Evolutionary conservation across 2,888 invertebrate species (phyloP).

Genomic region (Hirudinaria manillensis): DNA sequence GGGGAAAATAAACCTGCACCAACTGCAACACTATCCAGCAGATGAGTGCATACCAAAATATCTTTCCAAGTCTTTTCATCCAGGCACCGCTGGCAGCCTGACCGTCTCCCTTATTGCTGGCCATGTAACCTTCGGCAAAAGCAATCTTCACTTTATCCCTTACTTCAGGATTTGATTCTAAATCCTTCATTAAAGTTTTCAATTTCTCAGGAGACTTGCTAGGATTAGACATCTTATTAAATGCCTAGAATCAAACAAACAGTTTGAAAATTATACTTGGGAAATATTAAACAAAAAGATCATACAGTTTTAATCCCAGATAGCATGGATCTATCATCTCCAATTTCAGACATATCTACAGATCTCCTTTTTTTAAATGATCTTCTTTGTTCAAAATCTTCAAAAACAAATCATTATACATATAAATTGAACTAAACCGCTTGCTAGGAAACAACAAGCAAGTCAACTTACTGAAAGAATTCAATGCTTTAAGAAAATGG

Average conservation of each 20-base stretch:
- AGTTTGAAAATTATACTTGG: not conserved
- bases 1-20: slow-evolving; percentile 41
- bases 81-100: slow-evolving; percentile 24
- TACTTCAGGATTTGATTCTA: slow-evolving; percentile 20
- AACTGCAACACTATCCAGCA: slow-evolving; percentile 42
- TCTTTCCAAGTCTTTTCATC: slow-evolving; percentile 35
- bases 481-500: not conserved
- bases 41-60: slow-evolving; percentile 40
- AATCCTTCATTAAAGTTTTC: slow-evolving; percentile 33
- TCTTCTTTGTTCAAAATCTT: slow-evolving; percentile 17
- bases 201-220: slow-evolving; percentile 32
- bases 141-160: slow-evolving; percentile 40
- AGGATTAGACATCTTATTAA: slow-evolving; percentile 21
- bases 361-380: slow-evolving; percentile 22
- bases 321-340: not conserved
- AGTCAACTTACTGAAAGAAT: not conserved
- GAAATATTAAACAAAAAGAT: not conserved
- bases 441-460: not conserved
- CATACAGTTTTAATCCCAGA: slow-evolving; percentile 26
- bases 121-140: slow-evolving; percentile 45
- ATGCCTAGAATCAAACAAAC: slow-evolving; percentile 14
- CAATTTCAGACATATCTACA: not conserved
- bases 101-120: slow-evolving; percentile 11
- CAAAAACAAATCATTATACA: slow-evolving; percentile 1
- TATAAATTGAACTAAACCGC: not conserved